Percentiles rank a stretch among this genome's conserved stretches.
These are phyloP conservation scores for Catocala fraxini DNA, from an alignment of 2,888 invertebrate genomes.

Conservation along the genomic window DNA sequence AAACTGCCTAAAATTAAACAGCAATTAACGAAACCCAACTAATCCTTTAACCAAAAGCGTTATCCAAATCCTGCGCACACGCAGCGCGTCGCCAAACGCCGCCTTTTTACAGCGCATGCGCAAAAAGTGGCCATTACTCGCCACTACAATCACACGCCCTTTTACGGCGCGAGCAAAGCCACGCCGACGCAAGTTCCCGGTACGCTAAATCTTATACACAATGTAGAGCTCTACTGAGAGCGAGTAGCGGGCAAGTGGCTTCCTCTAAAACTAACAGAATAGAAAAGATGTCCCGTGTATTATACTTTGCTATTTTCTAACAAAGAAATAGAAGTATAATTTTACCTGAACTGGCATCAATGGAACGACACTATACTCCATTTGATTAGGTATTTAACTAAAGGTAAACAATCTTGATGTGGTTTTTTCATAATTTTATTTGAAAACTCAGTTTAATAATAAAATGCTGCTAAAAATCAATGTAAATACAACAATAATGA, in stretches of 20 bases:
- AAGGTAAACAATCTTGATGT: no score
- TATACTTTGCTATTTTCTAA: no score
- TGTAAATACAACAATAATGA: no score
- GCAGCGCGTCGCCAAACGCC: slow-evolving; percentile 57
- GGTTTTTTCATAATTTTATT: no score
- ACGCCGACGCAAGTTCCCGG: slow-evolving; percentile 65
- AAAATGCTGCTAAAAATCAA: no score
- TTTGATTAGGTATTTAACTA: no score
- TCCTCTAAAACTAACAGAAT: no score
- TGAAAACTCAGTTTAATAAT: no score
- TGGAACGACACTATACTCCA: no score
- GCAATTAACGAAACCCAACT: slow-evolving; percentile 13
- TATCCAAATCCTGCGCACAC: slow-evolving; percentile 28
- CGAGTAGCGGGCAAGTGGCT: slow-evolving; percentile 26
- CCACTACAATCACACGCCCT: slow-evolving; percentile 71
- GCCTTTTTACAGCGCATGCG: slow-evolving; percentile 73
- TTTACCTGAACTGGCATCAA: no score
- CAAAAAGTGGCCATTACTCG: slow-evolving; percentile 75
- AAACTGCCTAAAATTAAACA: not conserved
- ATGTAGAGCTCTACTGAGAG: slow-evolving; percentile 49
- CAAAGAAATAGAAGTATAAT: no score
- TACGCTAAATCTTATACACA: slow-evolving; percentile 53
- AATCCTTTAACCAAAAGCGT: slow-evolving; percentile 26
- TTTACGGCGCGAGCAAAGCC: slow-evolving; percentile 71
- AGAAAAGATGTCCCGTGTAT: no score